These are phyloP conservation scores for Petrocephalus sullivani DNA, from an alignment of 2,797 vertebrate species.

Conservation along the genomic window DNA sequence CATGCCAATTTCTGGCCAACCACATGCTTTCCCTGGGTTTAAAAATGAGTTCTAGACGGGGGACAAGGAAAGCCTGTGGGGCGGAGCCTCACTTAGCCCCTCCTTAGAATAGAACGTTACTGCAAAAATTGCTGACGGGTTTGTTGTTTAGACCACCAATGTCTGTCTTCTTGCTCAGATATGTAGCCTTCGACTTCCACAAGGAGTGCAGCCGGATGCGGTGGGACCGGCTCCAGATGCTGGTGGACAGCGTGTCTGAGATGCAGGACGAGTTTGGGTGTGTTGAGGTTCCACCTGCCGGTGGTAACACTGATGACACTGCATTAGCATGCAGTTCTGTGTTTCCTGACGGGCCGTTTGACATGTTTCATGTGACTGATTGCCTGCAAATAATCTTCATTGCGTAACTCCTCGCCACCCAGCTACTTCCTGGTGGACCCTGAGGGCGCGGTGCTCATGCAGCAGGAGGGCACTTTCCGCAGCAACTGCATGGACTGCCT, in stretches of 20 bases:
- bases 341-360: neutral
- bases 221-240: constrained; percentile 86
- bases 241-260: constrained; percentile 79
- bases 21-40: neutral
- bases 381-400: neutral
- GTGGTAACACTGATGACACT: neutral
- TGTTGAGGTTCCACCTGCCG: neutral
- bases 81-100: neutral
- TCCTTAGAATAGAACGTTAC: neutral
- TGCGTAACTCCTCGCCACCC: neutral
- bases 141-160: neutral
- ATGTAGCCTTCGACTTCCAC: constrained; percentile 90
- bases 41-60: neutral
- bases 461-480: constrained; percentile 86
- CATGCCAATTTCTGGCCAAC: neutral
- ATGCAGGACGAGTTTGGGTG: constrained; percentile 86
- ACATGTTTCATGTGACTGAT: neutral
- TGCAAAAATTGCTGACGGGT: neutral
- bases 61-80: neutral
- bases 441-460: constrained; percentile 71
- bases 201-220: constrained; percentile 95
- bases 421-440: constrained; percentile 91
- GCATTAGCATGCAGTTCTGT: neutral
- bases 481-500: constrained; percentile 98
- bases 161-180: constrained; percentile 55